A percentile compares a stretch with the other conserved stretches of the same genome.
Conservation (phyloP, 2,113 vertebrate genomes). For the Otis tarda region DNA sequence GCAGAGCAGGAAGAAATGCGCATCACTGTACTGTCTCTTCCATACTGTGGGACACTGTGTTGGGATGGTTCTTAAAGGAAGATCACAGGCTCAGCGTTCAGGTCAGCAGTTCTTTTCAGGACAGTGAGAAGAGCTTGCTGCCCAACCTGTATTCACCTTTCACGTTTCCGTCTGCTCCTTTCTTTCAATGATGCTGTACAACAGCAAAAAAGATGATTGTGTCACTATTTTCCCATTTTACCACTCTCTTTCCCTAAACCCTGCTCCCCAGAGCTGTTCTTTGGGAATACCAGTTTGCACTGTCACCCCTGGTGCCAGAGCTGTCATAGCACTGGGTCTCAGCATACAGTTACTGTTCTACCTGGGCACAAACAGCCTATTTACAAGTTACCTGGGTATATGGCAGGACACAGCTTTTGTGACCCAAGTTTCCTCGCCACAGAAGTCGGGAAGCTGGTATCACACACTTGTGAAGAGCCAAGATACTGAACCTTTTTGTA, state of each 20-base stretch:
- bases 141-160: not conserved
- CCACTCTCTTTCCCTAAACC: not conserved
- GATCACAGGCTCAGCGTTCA: not conserved
- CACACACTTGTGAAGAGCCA: not conserved
- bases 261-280: not conserved
- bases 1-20: not conserved
- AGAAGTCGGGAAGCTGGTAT: not conserved
- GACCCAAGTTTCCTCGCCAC: not conserved
- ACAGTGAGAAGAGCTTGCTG: not conserved
- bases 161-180: not conserved
- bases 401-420: not conserved
- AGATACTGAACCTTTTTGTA: not conserved
- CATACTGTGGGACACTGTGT: accelerated
- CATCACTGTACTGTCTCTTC: not conserved
- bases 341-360: not conserved
- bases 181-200: not conserved
- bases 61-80: not conserved
- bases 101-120: not conserved
- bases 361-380: not conserved
- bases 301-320: not conserved
- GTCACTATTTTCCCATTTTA: not conserved
- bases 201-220: accelerated
- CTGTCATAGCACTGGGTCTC: not conserved
- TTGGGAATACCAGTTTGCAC: not conserved
- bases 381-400: not conserved